A percentile compares a stretch with the other conserved stretches of the same genome.
Conservation (phyloP, 2,113 vertebrate genomes). For the Dromas ardeola region DNA sequence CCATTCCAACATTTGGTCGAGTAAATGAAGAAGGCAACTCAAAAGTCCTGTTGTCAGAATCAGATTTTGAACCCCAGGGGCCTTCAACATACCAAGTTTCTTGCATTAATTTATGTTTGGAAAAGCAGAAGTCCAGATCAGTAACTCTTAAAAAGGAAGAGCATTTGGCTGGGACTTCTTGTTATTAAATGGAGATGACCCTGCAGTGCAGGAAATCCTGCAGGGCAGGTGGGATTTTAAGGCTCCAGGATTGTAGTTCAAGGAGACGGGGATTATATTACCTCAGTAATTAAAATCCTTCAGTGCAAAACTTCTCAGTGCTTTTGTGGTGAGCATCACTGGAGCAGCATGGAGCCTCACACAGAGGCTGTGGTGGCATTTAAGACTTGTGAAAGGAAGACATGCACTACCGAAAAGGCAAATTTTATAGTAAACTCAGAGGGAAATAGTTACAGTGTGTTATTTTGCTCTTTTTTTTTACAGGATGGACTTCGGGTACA, state of each 20-base stretch:
- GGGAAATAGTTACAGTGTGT: not conserved
- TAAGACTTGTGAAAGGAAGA: not conserved
- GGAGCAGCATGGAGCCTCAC: not conserved
- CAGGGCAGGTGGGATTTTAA: not conserved
- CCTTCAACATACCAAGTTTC: fast-evolving
- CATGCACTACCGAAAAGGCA: fast-evolving
- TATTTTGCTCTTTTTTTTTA: not conserved
- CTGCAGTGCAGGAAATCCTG: not conserved
- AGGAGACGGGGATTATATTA: not conserved
- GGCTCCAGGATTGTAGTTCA: not conserved
- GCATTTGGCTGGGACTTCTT: not conserved
- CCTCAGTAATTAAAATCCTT: not conserved
- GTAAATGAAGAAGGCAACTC: not conserved
- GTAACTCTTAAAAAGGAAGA: not conserved
- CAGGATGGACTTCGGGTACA: not conserved
- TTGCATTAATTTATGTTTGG: not conserved
- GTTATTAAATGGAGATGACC: not conserved
- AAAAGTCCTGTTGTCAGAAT: not conserved
- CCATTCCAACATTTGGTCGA: not conserved
- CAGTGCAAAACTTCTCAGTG: not conserved
- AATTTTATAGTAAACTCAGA: not conserved
- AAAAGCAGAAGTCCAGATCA: not conserved
- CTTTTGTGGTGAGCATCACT: not conserved
- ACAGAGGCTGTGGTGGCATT: not conserved
- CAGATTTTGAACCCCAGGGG: not conserved